Base-by-base conservation (phyloP, 2,113 vertebrate species). In the Entomyzon cyanotis region DNA sequence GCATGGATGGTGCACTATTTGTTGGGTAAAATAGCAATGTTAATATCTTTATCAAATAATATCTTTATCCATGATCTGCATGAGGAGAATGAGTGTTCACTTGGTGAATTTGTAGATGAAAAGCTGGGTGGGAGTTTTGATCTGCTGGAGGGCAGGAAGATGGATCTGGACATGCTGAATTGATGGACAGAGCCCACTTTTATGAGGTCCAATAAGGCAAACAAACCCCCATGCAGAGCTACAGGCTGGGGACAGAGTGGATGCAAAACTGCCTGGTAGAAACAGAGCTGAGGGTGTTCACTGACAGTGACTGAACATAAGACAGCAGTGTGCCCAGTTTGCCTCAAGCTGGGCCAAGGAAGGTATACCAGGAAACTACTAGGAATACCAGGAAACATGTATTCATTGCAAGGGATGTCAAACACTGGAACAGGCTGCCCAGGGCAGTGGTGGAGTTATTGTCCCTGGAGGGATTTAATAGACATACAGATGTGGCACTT, bases 61-160 rank as follows among this genome's bases (percentile, higher is more conserved):
- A 37, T 37, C 37, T 22, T 52, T 5, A 22, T 46, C 14, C 41
- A 7, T 12, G n/a, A 46, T 23, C 15, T 59, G 53, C 8, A 31
- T 23, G 15, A 41, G 8, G 8, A 17, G 21, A 60, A 35, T 0
- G 0, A 85, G 15, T 13, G 5, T 8, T 39, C 14, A 16, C 13
- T 62, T 1, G 1, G 12, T 35, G 12, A 65, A 52, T 27, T 47
- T 47, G 20, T 25, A 35, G 21, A 65, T 11, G 8, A 35, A 46
- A 35, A 60, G 15, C 10, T 41, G 12, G 39, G 15, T 30, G 25
- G 21, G 44, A 50, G 33, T 52, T 58, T 59, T 74, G 44, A 20
- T 39, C 37, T 65, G 37, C 17, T 37, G 22, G 23, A 39, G 19
- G 7, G 21, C 27, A 41, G n/a, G n/a, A 69, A 22, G 41, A 35